Percentiles rank a stretch among this genome's conserved stretches.
Conservation (phyloP, 1,140 invertebrate genomes). For the Phenacoccus solenopsis region DNA sequence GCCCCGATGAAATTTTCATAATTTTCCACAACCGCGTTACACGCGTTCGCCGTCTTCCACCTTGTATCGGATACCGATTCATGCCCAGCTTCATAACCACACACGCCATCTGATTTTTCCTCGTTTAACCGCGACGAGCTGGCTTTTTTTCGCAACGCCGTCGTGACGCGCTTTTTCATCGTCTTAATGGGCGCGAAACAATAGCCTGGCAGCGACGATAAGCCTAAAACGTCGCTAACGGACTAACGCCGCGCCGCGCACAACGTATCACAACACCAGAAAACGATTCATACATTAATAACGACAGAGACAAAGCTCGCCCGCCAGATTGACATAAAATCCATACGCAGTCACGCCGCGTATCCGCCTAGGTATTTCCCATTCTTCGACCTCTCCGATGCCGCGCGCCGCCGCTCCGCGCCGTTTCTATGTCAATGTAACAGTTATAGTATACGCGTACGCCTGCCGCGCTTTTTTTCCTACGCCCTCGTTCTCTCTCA, state of each 20-base stretch:
- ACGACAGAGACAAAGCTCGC: neutral
- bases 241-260: neutral
- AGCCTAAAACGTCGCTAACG: neutral
- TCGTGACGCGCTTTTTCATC: neutral
- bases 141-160: neutral
- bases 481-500: neutral
- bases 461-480: too few relatives aligned
- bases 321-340: neutral
- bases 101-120: too few relatives aligned
- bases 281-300: constrained; percentile 3
- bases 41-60: too few relatives aligned
- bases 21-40: too few relatives aligned
- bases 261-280: neutral
- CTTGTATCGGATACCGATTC: too few relatives aligned
- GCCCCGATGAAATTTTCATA: too few relatives aligned
- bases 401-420: too few relatives aligned
- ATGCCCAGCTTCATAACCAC: too few relatives aligned
- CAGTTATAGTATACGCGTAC: neutral
- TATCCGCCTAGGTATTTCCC: too few relatives aligned
- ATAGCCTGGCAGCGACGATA: neutral
- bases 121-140: too few relatives aligned
- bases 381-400: neutral
- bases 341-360: neutral
- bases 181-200: neutral
- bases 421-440: constrained; percentile 2